These are phyloP conservation scores for Julus scanicus DNA, from an alignment of 2,888 invertebrate species.

Conservation along the genomic window DNA sequence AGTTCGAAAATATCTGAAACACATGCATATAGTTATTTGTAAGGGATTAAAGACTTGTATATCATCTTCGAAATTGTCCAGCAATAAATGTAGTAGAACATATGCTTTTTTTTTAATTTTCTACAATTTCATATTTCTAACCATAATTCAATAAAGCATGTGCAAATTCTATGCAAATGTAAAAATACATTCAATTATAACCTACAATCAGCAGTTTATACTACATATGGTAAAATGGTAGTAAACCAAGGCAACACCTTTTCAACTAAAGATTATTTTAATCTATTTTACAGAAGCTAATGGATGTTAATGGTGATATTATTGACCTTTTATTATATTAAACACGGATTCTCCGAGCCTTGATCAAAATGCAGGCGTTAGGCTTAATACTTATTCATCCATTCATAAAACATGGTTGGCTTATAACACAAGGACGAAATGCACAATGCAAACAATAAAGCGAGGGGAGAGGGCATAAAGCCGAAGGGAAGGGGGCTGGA, in stretches of 20 bases:
- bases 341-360: slow-evolving; percentile 8
- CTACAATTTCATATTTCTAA: no score
- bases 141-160: no score
- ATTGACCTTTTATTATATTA: neutral
- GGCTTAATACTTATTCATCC: neutral
- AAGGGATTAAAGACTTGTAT: no score
- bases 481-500: slow-evolving; percentile 35
- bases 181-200: neutral
- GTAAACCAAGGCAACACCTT: neutral
- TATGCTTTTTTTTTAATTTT: no score
- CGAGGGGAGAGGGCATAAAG: slow-evolving; percentile 22
- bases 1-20: no score
- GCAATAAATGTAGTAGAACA: no score
- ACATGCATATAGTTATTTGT: no score
- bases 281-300: neutral
- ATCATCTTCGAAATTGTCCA: no score
- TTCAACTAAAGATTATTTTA: neutral
- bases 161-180: no score
- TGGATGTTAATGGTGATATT: slow-evolving; percentile 30
- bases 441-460: slow-evolving; percentile 34
- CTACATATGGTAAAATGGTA: neutral
- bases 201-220: neutral
- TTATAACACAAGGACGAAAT: slow-evolving; percentile 2
- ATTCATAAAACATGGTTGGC: slow-evolving; percentile 7
- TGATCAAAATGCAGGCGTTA: neutral